Conservation (phyloP, 2,113 vertebrate species). For the Ceratotherium simum region DNA sequence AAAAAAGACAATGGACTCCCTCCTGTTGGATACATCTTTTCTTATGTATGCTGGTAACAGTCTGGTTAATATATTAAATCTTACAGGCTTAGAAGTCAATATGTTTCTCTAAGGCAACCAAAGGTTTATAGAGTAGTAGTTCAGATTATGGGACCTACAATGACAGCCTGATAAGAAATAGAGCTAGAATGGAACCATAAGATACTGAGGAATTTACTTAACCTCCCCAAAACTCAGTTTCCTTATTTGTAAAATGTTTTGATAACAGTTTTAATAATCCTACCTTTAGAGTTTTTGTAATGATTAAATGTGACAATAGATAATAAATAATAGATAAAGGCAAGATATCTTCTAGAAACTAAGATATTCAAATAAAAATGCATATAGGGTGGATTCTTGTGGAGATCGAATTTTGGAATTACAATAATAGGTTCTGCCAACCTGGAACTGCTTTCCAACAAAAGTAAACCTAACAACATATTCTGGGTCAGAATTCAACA, state of each 20-base stretch:
- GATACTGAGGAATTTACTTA: neutral
- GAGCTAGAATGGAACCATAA: neutral
- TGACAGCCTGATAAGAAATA: neutral
- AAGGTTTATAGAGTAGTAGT: neutral
- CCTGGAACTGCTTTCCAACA: neutral
- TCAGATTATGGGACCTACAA: neutral
- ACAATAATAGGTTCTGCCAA: neutral
- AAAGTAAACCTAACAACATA: neutral
- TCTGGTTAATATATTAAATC: neutral
- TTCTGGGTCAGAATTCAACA: neutral
- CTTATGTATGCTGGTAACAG: neutral
- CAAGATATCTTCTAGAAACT: neutral
- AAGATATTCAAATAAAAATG: neutral
- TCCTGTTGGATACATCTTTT: neutral
- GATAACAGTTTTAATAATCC: neutral
- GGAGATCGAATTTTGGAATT: neutral
- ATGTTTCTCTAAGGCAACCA: neutral
- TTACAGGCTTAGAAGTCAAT: neutral
- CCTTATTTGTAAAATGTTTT: neutral
- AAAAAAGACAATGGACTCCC: neutral
- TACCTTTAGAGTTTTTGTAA: neutral
- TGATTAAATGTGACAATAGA: neutral
- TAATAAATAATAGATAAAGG: neutral
- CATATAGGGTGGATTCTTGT: neutral
- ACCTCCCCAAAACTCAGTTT: neutral